Evolutionary conservation across 2,888 invertebrate species (phyloP).

Genomic region (Pseudococcus longispinus): DNA sequence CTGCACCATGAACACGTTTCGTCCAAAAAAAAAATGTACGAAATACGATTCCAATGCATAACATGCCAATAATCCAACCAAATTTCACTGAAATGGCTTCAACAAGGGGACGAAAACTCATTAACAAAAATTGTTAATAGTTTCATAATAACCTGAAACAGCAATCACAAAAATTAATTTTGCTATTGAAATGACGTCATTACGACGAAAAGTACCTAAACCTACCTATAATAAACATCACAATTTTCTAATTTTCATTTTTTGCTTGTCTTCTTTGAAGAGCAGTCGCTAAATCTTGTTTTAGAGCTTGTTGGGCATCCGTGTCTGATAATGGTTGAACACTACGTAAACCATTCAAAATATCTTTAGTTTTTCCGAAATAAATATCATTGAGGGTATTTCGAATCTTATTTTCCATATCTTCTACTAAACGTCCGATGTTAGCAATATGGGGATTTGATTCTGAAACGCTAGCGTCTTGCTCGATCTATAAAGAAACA

Average conservation of each 20-base stretch:
- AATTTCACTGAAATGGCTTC: conserved; percentile 8
- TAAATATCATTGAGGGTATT: conserved; percentile 98
- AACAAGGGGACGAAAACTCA: conserved; percentile 3
- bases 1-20: conserved; percentile 29
- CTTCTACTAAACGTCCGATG: conserved; percentile 98
- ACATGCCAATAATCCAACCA: conserved; percentile 10
- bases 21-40: conserved; percentile 7
- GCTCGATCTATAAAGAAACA: conserved; percentile 74
- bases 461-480: conserved; percentile 88
- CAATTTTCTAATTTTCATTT: conserved; percentile 58
- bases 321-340: conserved; percentile 86
- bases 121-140: conserved; percentile 1
- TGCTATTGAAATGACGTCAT: not conserved
- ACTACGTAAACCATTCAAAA: conserved; percentile 89
- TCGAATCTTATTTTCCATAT: conserved; percentile 99
- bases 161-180: not conserved
- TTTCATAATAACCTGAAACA: conserved; percentile 29
- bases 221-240: conserved; percentile 18
- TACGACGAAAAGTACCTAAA: not conserved
- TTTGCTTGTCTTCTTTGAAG: conserved; percentile 83
- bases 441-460: conserved; percentile 97
- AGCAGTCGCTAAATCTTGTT: conserved; percentile 84
- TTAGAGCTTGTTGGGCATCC: conserved; percentile 81
- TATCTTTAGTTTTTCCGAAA: conserved; percentile 98
- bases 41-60: not conserved